Evolutionary conservation across 2,113 vertebrate species (phyloP), one percentile per base, ranked within the genome.

Genomic region (Hucho hucho): DNA sequence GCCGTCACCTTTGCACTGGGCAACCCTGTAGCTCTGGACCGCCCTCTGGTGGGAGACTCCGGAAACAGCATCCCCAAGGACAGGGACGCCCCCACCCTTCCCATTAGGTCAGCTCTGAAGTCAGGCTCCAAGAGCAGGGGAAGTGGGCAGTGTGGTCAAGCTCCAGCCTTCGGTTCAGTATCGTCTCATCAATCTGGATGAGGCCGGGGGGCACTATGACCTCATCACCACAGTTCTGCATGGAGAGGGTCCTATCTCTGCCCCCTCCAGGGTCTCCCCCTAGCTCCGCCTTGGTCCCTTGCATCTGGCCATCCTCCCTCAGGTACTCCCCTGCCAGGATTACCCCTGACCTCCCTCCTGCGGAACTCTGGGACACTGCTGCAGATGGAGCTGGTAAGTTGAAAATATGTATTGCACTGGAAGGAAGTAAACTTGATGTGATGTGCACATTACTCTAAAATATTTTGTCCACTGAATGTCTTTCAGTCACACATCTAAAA

Each of bases 81-180:
- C 2, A 85, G 76, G 61, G 90, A 89, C 25, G 75, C 84, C 2
- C 72, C 87, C 6, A 20, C 81, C 6, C 87, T 91, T 14, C 93
- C 93, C 14, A 92, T 93, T 56, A 92, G 92, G 79, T 92, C 90
- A 32, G 91, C 91, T 22, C 83, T 93, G 28, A 93, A 93, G 75
- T 92, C 90, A 4, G 87, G 86, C 53, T 90, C 88, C 6, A 91
- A 88, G 72, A 89, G 83, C 78, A 88, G 88, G 18, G 6, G 28
- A 1, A 12, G 61, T 49, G 84, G 9, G 71, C 80, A 74, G 77
- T 25, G 84, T 64, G 20, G 72, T 75, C 29, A 81, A 70, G 49
- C 69, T 70, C 43, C 83, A 90, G 83, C 79, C 90, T 46, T 82
- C 86, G 0, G 85, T 86, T 80, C 90, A 92, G 78, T 83, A 83